phyloP scores from a whole-genome alignment of 2,113 vertebrate species.

The Phalacrocorax carbo region DNA sequence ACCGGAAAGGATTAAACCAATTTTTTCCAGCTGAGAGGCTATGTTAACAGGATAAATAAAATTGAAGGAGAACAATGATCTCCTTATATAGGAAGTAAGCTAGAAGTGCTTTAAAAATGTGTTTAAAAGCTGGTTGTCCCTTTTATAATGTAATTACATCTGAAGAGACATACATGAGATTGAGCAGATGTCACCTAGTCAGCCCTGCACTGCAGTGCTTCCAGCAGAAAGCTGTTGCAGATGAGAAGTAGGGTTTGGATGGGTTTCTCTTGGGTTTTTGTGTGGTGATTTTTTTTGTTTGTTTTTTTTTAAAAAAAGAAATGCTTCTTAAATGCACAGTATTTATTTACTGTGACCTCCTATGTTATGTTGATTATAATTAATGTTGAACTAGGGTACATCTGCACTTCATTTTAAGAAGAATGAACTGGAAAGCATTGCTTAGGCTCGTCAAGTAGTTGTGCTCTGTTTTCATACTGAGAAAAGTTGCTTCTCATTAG shows the following conservation, averaged over 20 bases:
- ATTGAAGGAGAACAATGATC: background rate
- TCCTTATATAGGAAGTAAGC: background rate
- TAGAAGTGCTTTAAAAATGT: background rate
- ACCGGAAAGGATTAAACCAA: background rate
- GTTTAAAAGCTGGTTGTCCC: background rate
- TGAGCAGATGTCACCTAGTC: background rate
- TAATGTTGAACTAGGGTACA: background rate
- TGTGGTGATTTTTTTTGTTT: background rate
- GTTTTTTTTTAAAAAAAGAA: background rate
- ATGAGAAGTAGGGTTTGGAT: background rate
- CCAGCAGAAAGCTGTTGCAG: background rate
- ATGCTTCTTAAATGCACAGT: background rate
- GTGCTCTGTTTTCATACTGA: background rate
- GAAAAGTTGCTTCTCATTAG: background rate
- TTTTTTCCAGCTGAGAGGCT: background rate
- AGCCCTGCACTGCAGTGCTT: background rate
- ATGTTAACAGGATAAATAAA: background rate
- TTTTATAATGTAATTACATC: background rate
- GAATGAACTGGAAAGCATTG: background rate
- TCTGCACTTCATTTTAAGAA: conserved; percentile 20
- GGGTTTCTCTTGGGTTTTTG: background rate
- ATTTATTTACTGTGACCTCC: background rate
- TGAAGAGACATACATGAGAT: fast-evolving
- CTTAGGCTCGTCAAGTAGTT: background rate
- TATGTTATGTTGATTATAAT: background rate